Evolutionary conservation across 2,888 invertebrate species (phyloP).

Genomic region (Nemapogon koenigi): DNA sequence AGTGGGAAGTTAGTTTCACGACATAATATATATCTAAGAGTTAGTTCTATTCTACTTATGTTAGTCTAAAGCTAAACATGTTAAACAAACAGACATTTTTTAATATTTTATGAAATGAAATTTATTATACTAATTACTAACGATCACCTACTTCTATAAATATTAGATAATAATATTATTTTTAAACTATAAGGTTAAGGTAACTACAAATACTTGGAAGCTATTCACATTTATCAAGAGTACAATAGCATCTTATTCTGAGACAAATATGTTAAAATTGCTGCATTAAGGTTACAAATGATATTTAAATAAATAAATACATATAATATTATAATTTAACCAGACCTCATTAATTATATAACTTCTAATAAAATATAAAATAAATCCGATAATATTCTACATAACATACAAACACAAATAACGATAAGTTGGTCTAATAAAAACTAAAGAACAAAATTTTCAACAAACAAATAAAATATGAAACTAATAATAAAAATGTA

Average conservation of each 20-base stretch:
- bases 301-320: no score
- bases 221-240: constrained; percentile 8
- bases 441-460: constrained; percentile 10
- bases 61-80: constrained; percentile 64
- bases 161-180: constrained; percentile 42
- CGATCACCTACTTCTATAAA: constrained; percentile 32
- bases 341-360: no score
- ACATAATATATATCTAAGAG: constrained; percentile 7
- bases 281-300: no score
- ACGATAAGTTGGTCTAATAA: no score
- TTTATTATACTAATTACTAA: constrained; percentile 61
- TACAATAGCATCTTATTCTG: background rate
- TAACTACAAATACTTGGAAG: constrained; percentile 28
- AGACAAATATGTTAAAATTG: no score
- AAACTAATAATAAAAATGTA: constrained; percentile 17
- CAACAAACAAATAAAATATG: constrained; percentile 12
- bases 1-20: constrained; percentile 50
- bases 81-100: constrained; percentile 63
- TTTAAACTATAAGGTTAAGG: constrained; percentile 57
- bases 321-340: no score
- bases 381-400: no score
- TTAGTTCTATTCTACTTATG: constrained; percentile 52
- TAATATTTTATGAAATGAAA: constrained; percentile 56
- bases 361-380: no score
- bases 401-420: no score